phyloP scores from a whole-genome alignment of 64 coral and sea anemone species.

The Trachythela sp. region DNA sequence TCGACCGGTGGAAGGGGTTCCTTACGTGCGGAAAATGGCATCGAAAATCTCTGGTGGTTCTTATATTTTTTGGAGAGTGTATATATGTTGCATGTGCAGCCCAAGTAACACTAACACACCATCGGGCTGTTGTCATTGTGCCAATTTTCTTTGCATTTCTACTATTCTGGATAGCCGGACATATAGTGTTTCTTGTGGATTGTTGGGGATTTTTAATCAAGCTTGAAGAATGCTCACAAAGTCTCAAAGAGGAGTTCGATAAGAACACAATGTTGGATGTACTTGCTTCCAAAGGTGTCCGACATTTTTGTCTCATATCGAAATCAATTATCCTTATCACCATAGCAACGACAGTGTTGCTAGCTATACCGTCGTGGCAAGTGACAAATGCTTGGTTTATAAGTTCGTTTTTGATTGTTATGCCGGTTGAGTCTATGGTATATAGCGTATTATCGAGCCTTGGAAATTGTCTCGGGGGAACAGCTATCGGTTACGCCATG shows the following conservation, averaged over 20 bases:
- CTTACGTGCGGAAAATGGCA: conserved; percentile 66
- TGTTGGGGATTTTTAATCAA: conserved; percentile 89
- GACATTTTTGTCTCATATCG: conserved; percentile 89
- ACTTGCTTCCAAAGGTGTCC: conserved; percentile 75
- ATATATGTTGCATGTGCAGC: conserved; percentile 52
- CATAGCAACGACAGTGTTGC: conserved; percentile 53
- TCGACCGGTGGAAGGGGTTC: conserved; percentile 88
- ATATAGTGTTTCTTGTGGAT: conserved; percentile 84
- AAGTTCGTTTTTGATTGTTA: conserved; percentile 59
- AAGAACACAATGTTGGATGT: conserved; percentile 74
- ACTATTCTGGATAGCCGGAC: conserved; percentile 66
- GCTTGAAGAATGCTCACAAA: conserved; percentile 78
- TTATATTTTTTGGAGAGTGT: conserved; percentile 39
- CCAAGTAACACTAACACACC: conserved; percentile 48
- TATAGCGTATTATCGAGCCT: conserved; percentile 83
- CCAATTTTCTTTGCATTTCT: conserved; percentile 70
- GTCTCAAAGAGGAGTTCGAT: conserved; percentile 61
- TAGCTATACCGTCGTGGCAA: conserved; percentile 68
- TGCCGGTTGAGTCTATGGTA: conserved; percentile 76
- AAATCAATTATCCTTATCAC: conserved; percentile 78
- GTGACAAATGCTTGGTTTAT: conserved; percentile 63
- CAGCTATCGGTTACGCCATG: conserved; percentile 95
- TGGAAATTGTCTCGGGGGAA: conserved; percentile 88
- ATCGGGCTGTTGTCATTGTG: conserved; percentile 58
- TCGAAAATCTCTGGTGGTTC: conserved; percentile 56